Percentiles rank a stretch among this genome's conserved stretches.
Evolutionary conservation across 2,113 vertebrate genomes (phyloP).

Genomic region (Hippoglossus stenolepis): DNA sequence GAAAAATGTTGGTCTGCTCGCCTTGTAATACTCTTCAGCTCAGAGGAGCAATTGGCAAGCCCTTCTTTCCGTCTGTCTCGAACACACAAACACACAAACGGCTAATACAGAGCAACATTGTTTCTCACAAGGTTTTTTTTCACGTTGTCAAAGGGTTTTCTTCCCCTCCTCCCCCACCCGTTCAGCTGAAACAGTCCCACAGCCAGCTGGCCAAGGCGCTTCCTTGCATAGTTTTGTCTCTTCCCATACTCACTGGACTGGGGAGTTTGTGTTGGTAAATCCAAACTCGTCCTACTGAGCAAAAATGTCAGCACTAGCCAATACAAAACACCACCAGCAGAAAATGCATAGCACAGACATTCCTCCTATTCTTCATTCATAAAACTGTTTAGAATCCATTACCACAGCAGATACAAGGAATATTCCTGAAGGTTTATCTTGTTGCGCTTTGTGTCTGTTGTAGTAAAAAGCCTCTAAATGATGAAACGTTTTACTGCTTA

Average conservation of each 20-base stretch:
- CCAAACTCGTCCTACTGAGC: slow-evolving; percentile 8
- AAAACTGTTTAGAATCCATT: neutral
- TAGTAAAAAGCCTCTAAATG: no score
- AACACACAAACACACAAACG: slow-evolving; percentile 19
- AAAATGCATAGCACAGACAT: neutral
- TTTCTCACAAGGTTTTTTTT: slow-evolving; percentile 44
- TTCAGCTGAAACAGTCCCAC: slow-evolving; percentile 44
- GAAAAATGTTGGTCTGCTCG: no score
- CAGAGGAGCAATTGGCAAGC: slow-evolving; percentile 47
- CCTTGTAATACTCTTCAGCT: slow-evolving; percentile 25
- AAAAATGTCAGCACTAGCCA: slow-evolving; percentile 9
- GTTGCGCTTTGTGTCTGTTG: neutral
- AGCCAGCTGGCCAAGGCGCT: slow-evolving; percentile 57
- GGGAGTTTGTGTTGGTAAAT: slow-evolving; percentile 29
- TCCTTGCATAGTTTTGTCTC: slow-evolving; percentile 45
- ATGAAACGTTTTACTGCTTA: neutral
- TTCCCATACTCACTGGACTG: slow-evolving; percentile 40
- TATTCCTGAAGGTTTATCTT: neutral
- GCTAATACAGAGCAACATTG: slow-evolving; percentile 43
- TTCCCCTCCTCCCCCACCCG: slow-evolving; percentile 10
- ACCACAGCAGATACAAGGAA: neutral
- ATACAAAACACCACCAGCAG: neutral
- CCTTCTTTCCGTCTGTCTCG: slow-evolving; percentile 42
- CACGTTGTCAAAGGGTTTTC: slow-evolving; percentile 49
- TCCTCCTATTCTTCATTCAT: slow-evolving; percentile 13